Evolutionary conservation across 2,113 vertebrate species (phyloP).

Genomic region (Kryptolebias marmoratus): DNA sequence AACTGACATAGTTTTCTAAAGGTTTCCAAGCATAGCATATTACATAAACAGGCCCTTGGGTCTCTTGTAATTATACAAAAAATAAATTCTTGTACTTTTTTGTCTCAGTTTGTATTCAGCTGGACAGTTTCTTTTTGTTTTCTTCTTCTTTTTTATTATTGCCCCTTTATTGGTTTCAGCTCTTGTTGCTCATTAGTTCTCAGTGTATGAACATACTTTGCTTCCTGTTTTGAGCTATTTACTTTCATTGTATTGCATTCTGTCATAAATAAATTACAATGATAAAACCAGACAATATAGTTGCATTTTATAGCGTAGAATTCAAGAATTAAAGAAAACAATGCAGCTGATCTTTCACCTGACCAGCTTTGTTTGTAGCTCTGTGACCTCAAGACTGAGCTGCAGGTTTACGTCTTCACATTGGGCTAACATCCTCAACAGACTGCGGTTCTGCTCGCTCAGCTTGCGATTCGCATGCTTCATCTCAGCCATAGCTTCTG

Average conservation of each 20-base stretch:
- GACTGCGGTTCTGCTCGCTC: conserved; percentile 77
- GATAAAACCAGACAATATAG: neutral
- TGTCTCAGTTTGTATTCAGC: neutral
- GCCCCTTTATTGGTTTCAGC: too few species aligned
- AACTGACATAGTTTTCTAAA: neutral
- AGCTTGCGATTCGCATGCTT: conserved; percentile 72
- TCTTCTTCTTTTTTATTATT: neutral
- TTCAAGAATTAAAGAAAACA: neutral
- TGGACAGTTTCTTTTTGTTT: neutral
- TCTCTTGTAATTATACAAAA: too few species aligned
- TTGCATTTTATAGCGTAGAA: neutral
- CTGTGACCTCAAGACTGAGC: conserved; percentile 77
- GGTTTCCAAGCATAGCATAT: neutral
- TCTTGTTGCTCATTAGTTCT: too few species aligned
- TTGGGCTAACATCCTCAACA: conserved; percentile 75
- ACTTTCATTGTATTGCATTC: neutral
- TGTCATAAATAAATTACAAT: neutral
- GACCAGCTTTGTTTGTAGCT: conserved; percentile 75
- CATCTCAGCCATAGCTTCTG: conserved; percentile 70
- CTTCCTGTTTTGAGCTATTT: neutral
- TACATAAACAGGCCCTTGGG: too few species aligned
- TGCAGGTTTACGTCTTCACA: conserved; percentile 82
- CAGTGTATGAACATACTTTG: too few species aligned
- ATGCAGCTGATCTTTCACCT: conserved; percentile 62
- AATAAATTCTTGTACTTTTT: too few species aligned